Percentiles rank a stretch among this genome's conserved stretches.
Conservation (phyloP, 2,888 invertebrate species). For the Erynnis tages region DNA sequence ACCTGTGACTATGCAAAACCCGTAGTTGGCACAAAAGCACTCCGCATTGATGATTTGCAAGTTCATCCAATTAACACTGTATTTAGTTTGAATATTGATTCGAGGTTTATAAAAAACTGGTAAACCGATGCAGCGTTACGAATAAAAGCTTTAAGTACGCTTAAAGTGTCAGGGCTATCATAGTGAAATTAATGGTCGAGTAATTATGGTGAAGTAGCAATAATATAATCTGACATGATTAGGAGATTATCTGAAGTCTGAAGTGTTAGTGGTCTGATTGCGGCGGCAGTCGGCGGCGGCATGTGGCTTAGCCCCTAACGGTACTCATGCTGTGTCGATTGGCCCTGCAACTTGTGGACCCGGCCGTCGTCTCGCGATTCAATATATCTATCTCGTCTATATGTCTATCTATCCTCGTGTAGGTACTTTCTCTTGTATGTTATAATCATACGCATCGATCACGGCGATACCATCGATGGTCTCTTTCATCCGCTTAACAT, state of each 20-base stretch:
- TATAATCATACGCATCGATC: slow-evolving; percentile 67
- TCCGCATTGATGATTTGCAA: slow-evolving; percentile 23
- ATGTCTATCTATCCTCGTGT: slow-evolving; percentile 46
- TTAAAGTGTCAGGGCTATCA: slow-evolving; percentile 6
- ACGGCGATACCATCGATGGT: slow-evolving; percentile 54
- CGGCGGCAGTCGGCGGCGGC: slow-evolving; percentile 43
- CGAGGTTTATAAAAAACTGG: slow-evolving; percentile 1
- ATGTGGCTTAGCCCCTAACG: slow-evolving; percentile 56
- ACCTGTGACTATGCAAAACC: slow-evolving; percentile 21
- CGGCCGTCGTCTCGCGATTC: slow-evolving; percentile 62
- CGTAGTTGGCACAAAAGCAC: slow-evolving; percentile 23
- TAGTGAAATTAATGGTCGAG: slow-evolving; percentile 30
- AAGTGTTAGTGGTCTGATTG: slow-evolving; percentile 56
- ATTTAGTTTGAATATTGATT: slow-evolving; percentile 24
- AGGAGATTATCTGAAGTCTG: slow-evolving; percentile 56
- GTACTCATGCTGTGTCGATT: slow-evolving; percentile 56
- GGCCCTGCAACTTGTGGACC: slow-evolving; percentile 67
- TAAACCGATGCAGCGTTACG: background rate
- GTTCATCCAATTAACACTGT: slow-evolving; percentile 21
- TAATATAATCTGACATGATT: slow-evolving; percentile 51
- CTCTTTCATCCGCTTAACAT: slow-evolving; percentile 56
- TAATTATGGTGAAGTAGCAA: slow-evolving; percentile 25
- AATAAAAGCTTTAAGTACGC: background rate
- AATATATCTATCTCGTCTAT: slow-evolving; percentile 74
- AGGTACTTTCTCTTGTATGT: slow-evolving; percentile 72